These are phyloP conservation scores for Daubentonia madagascariensis DNA, from an alignment of 2,113 vertebrate species.

Conservation along the genomic window DNA sequence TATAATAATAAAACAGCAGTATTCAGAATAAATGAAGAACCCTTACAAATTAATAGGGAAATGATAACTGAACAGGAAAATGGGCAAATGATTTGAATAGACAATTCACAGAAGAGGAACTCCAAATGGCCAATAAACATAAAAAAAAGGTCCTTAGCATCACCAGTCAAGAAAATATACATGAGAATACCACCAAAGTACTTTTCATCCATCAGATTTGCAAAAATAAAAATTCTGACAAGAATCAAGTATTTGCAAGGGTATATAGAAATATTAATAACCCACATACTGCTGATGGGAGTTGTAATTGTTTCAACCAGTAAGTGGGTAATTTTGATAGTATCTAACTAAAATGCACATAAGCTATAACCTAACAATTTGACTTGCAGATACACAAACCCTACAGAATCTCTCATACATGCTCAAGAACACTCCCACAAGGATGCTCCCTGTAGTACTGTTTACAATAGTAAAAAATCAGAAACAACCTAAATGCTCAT, in stretches of 20 bases:
- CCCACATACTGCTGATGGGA: not conserved
- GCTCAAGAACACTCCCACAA: not conserved
- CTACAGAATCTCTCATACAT: not conserved
- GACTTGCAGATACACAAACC: not conserved
- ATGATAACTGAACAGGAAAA: not conserved
- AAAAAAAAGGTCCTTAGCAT: not conserved
- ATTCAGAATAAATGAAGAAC: constrained; percentile 5
- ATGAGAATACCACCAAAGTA: not conserved
- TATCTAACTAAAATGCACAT: not conserved
- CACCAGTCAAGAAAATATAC: not conserved
- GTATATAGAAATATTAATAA: not conserved
- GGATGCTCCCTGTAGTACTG: not conserved
- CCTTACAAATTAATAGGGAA: not conserved
- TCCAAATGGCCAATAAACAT: not conserved
- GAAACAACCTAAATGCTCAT: not conserved
- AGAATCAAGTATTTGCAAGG: not conserved
- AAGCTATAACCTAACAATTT: not conserved
- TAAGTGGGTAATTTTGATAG: not conserved
- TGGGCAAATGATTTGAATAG: not conserved
- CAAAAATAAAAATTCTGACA: constrained; percentile 7
- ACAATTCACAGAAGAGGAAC: not conserved
- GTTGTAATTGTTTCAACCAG: not conserved
- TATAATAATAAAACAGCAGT: not conserved
- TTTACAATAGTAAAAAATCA: not conserved
- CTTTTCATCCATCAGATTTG: not conserved